Percentiles rank a stretch among this genome's conserved stretches.
phyloP scores from a whole-genome alignment of 2,797 vertebrate species.

The Catharus ustulatus region DNA sequence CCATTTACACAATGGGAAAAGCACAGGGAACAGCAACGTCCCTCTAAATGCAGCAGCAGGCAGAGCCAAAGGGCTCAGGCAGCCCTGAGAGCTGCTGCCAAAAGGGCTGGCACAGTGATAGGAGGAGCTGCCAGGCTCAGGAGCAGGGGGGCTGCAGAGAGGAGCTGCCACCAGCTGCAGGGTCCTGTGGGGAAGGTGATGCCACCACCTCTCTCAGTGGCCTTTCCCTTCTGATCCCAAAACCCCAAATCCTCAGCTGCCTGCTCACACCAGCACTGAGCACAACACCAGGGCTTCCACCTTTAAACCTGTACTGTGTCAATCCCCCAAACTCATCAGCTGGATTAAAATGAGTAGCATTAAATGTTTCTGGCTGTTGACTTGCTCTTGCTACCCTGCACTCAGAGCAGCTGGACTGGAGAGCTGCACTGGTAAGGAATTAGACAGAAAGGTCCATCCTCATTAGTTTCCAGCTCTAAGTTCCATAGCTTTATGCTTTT shows the following conservation, averaged over 20 bases:
- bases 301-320: not conserved
- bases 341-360: not conserved
- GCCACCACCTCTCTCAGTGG: fast-evolving
- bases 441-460: not conserved
- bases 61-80: not conserved
- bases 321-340: not conserved
- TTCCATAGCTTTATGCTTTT: not conserved
- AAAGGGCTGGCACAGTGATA: not conserved
- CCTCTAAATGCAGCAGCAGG: not conserved
- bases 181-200: not conserved
- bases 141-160: not conserved
- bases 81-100: not conserved
- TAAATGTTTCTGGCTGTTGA: not conserved
- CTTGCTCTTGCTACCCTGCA: not conserved
- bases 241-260: not conserved
- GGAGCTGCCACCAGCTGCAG: not conserved
- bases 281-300: not conserved
- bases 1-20: too few species aligned
- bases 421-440: not conserved
- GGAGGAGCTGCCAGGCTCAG: not conserved
- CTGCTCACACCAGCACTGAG: not conserved
- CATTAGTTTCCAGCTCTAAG: not conserved
- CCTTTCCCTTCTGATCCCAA: not conserved
- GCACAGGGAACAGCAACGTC: too few species aligned
- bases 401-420: not conserved